phyloP scores from a whole-genome alignment of 2,888 invertebrate genomes.

The Hydrotaea diabolus region DNA sequence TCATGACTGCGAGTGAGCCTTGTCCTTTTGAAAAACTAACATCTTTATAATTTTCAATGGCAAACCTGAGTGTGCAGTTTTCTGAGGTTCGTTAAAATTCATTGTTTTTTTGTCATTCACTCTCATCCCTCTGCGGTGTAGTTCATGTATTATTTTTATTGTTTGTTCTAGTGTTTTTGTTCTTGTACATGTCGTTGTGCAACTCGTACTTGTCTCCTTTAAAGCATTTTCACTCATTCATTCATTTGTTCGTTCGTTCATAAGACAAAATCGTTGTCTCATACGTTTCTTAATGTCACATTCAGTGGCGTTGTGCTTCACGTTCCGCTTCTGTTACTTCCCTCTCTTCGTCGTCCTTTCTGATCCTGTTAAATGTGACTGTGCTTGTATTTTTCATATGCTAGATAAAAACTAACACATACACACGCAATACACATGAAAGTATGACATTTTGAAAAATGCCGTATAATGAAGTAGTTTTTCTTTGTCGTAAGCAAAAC shows the following conservation, averaged over 20 bases:
- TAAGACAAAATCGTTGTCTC: not conserved
- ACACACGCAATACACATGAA: not conserved
- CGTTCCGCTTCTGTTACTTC: not conserved
- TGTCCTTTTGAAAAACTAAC: not conserved
- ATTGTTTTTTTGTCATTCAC: not conserved
- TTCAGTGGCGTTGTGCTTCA: not conserved
- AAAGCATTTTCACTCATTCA: not conserved
- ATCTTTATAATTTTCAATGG: slow-evolving; percentile 4
- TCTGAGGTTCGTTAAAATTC: slow-evolving; percentile 9
- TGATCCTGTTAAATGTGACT: not conserved
- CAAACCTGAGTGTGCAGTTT: slow-evolving; percentile 8
- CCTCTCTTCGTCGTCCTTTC: not conserved
- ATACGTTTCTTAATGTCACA: slow-evolving; percentile 19
- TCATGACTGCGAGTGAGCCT: not conserved
- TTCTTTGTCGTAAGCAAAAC: not conserved
- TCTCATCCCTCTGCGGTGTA: not conserved
- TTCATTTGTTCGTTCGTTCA: slow-evolving; percentile 6
- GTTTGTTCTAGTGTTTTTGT: not conserved
- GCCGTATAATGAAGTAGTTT: slow-evolving; percentile 46
- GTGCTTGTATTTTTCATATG: not conserved
- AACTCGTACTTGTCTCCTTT: not conserved
- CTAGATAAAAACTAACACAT: not conserved
- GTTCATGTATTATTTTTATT: slow-evolving; percentile 4
- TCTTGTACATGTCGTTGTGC: not conserved
- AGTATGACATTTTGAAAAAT: slow-evolving; percentile 43